phyloP scores from a whole-genome alignment of 2,113 vertebrate genomes.

The Laterallus jamaicensis region DNA sequence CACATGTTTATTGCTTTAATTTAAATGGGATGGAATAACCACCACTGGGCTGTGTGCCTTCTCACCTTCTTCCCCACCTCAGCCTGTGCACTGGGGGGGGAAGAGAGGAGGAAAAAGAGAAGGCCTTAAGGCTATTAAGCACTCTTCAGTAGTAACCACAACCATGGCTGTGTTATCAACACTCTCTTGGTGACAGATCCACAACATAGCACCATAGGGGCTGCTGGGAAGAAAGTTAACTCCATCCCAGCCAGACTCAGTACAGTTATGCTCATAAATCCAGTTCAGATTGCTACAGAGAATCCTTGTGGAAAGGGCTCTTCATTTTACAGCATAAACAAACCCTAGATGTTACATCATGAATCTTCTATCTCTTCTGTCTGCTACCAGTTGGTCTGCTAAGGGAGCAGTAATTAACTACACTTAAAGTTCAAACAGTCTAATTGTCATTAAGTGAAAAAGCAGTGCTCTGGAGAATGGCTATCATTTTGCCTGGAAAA shows the following conservation, averaged over 20 bases:
- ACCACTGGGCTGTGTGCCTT: background rate
- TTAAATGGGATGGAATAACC: background rate
- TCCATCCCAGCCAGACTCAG: background rate
- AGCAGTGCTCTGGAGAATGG: background rate
- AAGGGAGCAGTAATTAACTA: background rate
- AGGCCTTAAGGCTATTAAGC: background rate
- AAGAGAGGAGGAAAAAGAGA: background rate
- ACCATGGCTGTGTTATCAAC: background rate
- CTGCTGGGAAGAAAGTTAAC: background rate
- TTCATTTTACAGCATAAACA: background rate
- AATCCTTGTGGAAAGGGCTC: background rate
- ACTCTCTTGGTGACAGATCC: background rate
- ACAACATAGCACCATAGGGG: background rate
- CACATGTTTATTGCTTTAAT: background rate
- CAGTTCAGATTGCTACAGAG: background rate
- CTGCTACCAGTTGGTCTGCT: background rate
- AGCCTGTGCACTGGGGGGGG: fast-evolving
- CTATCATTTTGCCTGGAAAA: conserved; percentile 8
- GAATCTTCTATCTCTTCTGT: background rate
- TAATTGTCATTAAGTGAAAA: background rate
- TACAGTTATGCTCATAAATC: background rate
- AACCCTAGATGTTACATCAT: background rate
- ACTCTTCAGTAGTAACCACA: background rate
- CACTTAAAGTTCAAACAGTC: background rate
- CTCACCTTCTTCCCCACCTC: background rate